Conservation (phyloP, 1,140 invertebrate species). For the Drosophila mauritiana region DNA sequence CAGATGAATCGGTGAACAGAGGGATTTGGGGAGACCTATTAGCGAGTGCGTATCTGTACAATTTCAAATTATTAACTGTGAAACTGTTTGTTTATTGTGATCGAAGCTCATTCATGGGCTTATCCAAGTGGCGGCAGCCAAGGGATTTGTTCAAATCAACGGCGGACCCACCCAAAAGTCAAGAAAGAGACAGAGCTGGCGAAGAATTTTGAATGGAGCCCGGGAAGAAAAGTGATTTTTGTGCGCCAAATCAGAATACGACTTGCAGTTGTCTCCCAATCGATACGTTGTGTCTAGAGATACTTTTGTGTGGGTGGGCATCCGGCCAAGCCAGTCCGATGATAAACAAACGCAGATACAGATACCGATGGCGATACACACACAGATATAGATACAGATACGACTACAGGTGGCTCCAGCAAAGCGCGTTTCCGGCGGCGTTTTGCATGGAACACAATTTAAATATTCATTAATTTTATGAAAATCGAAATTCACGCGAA, state of each 20-base stretch:
- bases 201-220: conserved; percentile 30
- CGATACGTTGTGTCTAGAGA: conserved; percentile 19
- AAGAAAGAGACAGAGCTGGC: neutral
- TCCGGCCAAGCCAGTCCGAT: conserved; percentile 55
- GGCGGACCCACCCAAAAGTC: conserved; percentile 12
- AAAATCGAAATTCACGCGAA: conserved; percentile 76
- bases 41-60: conserved; percentile 53
- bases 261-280: conserved; percentile 52
- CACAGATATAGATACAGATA: conserved; percentile 10
- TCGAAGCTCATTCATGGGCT: conserved; percentile 56
- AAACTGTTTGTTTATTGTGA: conserved; percentile 65
- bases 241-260: conserved; percentile 43
- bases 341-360: conserved; percentile 41
- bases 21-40: conserved; percentile 21
- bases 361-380: conserved; percentile 5
- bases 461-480: conserved; percentile 83
- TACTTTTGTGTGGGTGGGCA: conserved; percentile 49
- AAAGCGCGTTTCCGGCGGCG: conserved; percentile 78
- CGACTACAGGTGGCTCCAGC: conserved; percentile 70
- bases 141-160: conserved; percentile 24
- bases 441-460: conserved; percentile 74
- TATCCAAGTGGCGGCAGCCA: conserved; percentile 29
- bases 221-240: conserved; percentile 7
- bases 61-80: conserved; percentile 69
- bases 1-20: neutral